Base-by-base conservation (phyloP, 2,797 vertebrate species). In the Bucorvus abyssinicus region DNA sequence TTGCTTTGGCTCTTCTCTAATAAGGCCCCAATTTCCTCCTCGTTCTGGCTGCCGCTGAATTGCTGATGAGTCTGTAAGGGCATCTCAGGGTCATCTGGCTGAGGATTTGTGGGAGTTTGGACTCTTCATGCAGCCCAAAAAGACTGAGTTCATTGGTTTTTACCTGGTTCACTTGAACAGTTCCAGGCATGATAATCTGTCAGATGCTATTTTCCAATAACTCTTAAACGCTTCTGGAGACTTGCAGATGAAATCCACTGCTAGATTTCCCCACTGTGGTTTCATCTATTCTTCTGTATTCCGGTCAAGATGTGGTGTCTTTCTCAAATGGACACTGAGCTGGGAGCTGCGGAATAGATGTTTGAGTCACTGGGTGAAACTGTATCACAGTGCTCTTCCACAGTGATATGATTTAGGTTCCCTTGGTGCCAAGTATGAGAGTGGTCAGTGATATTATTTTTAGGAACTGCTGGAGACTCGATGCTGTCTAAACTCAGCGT, bases 1-100 rank as follows among this genome's bases (percentile, higher is more conserved):
- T 95, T 97, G 90, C 87, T 89, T 92, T 94, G 86, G 80, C 94
- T 89, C 82, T 69, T 90, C 86, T 95, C 88, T 94, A 89, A 92
- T 45, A 94, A 95, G 83, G 86, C 59, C 94, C 87, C 3, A 9
- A 42, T 96, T 96, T 94, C 82, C 96, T 95, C 78, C 96, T 85
- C 20, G 40, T 85, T 89, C 90, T 94, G 95, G 84, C 82, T 95
- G 85, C 82, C 94, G 92, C 82, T 94, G 93, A 92, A 76, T 75
- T 90, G 89, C 84, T 92, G 85, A 82, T 89, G 93, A 82, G 42
- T 74, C 77, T 82, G 40, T 22, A 27, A 89, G 95, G 94, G 91
- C 95, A 93, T 57, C 71, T 70, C 0, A 0, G 64, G 96, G 96
- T 96, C 96, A 94, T 68, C 36, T 70, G 56, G 53, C 67, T 70